phyloP scores from a whole-genome alignment of 2,797 vertebrate genomes.

The Numenius phaeopus region DNA sequence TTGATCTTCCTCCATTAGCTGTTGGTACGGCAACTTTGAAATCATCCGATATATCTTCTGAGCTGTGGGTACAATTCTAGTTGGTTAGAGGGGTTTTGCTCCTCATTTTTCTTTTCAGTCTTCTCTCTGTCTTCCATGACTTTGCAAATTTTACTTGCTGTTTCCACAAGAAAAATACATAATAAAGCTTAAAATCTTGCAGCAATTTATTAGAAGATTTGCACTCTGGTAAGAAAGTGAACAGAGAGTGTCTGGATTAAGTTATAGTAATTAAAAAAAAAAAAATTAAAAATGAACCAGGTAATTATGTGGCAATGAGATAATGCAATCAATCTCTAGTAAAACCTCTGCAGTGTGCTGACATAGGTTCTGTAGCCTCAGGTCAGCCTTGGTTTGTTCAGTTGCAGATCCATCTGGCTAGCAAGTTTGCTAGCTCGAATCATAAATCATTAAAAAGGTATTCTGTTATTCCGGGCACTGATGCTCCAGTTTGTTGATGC shows the following conservation, averaged over 20 bases:
- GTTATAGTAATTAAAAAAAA: not conserved
- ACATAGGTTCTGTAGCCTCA: not conserved
- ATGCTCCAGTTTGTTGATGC: conserved; percentile 23
- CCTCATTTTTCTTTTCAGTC: not conserved
- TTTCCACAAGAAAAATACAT: not conserved
- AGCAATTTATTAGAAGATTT: not conserved
- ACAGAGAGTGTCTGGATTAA: not conserved
- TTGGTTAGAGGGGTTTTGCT: not conserved
- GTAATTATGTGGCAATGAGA: not conserved
- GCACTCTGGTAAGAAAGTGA: not conserved
- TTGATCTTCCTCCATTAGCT: not conserved
- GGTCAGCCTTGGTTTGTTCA: conserved; percentile 33
- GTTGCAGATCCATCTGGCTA: conserved; percentile 38
- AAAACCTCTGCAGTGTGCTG: conserved; percentile 14
- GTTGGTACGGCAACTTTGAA: not conserved
- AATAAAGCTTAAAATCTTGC: not conserved
- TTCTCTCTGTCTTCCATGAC: not conserved
- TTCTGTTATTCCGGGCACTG: conserved; percentile 44
- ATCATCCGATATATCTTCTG: not conserved
- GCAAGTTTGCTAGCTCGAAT: not conserved
- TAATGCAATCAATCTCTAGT: not conserved
- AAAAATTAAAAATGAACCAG: not conserved
- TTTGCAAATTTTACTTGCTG: not conserved
- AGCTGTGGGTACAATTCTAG: not conserved
- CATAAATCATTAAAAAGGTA: conserved; percentile 58